Conservation (phyloP, 2,888 invertebrate species). For the Mayetiola destructor region DNA sequence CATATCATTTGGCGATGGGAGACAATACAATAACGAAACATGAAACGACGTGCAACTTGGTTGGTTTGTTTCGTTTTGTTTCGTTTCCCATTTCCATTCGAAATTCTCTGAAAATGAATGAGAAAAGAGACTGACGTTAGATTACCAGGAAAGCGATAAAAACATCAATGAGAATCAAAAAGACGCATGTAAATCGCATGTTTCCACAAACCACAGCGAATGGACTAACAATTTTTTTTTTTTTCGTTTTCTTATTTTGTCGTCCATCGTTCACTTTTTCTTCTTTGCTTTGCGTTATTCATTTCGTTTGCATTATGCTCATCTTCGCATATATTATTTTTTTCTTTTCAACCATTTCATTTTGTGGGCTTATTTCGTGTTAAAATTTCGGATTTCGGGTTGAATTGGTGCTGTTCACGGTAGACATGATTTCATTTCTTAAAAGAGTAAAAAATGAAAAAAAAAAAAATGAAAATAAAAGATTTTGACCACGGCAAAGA, state of each 20-base stretch:
- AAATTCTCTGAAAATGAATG: neutral
- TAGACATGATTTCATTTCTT: too few species aligned
- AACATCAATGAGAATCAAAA: slow-evolving; percentile 3
- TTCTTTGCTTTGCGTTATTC: neutral
- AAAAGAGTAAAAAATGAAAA: neutral
- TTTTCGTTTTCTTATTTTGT: too few species aligned
- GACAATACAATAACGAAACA: too few species aligned
- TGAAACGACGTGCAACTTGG: neutral
- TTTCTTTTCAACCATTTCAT: neutral
- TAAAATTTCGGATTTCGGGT: too few species aligned
- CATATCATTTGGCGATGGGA: too few species aligned
- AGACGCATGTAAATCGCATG: slow-evolving; percentile 11
- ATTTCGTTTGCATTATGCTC: neutral
- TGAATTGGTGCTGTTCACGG: too few species aligned
- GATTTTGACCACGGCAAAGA: neutral
- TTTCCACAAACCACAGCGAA: neutral
- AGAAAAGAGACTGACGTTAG: slow-evolving; percentile 3
- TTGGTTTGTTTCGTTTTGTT: neutral
- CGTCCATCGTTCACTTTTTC: too few species aligned
- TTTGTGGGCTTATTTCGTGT: too few species aligned
- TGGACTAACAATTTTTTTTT: neutral
- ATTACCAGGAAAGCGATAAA: slow-evolving; percentile 11
- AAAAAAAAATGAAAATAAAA: neutral
- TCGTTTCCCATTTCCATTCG: neutral
- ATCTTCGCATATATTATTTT: neutral